phyloP scores from a whole-genome alignment of 2,113 vertebrate species.

The Periophthalmus modestus region DNA sequence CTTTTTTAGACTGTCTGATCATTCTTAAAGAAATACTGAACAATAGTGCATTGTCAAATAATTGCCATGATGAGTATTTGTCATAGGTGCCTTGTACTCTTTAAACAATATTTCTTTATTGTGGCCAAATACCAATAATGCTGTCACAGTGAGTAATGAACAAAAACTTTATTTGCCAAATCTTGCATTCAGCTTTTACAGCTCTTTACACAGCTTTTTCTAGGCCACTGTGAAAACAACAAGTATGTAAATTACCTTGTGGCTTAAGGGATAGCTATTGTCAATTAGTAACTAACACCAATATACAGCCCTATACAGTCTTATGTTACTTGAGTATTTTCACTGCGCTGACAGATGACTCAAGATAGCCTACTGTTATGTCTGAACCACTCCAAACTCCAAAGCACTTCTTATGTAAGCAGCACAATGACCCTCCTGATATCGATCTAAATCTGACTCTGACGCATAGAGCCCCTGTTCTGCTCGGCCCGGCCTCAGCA shows the following conservation, averaged over 20 bases:
- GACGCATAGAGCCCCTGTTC: slow-evolving; percentile 13
- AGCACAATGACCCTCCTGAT: slow-evolving; percentile 19
- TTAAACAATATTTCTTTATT: too few relatives aligned
- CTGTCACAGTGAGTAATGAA: too few relatives aligned
- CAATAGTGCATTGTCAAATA: too few relatives aligned
- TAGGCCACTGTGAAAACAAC: background rate
- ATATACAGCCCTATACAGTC: background rate
- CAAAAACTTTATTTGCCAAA: background rate
- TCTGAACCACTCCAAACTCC: slow-evolving; percentile 37
- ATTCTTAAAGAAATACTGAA: too few relatives aligned
- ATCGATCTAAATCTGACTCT: slow-evolving; percentile 55
- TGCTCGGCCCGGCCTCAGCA: slow-evolving; percentile 17
- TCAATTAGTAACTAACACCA: background rate
- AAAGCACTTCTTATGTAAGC: slow-evolving; percentile 47
- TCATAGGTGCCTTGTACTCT: background rate
- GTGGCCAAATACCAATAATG: too few relatives aligned
- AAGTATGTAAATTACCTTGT: background rate
- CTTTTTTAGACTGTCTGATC: too few relatives aligned
- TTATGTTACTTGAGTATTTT: slow-evolving; percentile 2
- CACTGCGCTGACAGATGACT: slow-evolving; percentile 38
- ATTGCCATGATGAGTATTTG: too few relatives aligned
- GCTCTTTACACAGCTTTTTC: background rate
- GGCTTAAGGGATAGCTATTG: background rate
- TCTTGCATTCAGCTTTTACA: background rate
- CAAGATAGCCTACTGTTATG: slow-evolving; percentile 50